Evolutionary conservation across 2,888 invertebrate species (phyloP).

Genomic region (Drosophila helvetica): DNA sequence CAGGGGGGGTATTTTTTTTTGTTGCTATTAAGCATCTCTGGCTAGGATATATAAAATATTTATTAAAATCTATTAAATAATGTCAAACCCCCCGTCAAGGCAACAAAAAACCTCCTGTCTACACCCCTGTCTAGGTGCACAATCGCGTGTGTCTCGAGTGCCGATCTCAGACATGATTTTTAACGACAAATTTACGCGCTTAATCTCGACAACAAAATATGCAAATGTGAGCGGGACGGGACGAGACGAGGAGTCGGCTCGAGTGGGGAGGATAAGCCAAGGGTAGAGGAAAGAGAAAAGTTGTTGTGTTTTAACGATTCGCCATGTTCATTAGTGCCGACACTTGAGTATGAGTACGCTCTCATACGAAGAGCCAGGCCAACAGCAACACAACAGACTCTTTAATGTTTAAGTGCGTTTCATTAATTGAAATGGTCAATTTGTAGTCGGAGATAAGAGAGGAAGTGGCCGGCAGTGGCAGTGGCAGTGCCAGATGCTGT

Average conservation of each 20-base stretch:
- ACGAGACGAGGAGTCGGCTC: conserved; percentile 36
- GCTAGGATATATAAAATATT: not conserved
- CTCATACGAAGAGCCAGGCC: conserved; percentile 6
- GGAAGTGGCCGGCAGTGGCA: conserved; percentile 17
- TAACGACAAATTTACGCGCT: conserved; percentile 79
- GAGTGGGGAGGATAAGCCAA: conserved; percentile 6
- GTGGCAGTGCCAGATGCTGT: conserved; percentile 17
- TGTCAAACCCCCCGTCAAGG: not conserved
- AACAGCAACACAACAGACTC: conserved; percentile 14
- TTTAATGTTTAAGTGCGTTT: conserved; percentile 74
- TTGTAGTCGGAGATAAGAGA: conserved; percentile 58
- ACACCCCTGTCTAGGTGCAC: not conserved
- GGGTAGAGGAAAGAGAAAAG: conserved; percentile 7
- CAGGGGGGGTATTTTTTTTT: not conserved
- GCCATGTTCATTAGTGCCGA: conserved; percentile 69
- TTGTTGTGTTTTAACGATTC: conserved; percentile 28
- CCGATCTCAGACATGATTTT: conserved; percentile 68
- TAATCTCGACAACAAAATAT: conserved; percentile 74
- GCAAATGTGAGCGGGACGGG: conserved; percentile 65
- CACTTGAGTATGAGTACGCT: conserved; percentile 63
- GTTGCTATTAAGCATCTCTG: not conserved
- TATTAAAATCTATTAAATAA: not conserved
- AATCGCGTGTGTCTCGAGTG: conserved; percentile 40
- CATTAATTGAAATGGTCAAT: conserved; percentile 78
- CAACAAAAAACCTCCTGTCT: not conserved